Evolutionary conservation across 2,888 invertebrate genomes (phyloP).

Genomic region (Agrenia bidenticulata): DNA sequence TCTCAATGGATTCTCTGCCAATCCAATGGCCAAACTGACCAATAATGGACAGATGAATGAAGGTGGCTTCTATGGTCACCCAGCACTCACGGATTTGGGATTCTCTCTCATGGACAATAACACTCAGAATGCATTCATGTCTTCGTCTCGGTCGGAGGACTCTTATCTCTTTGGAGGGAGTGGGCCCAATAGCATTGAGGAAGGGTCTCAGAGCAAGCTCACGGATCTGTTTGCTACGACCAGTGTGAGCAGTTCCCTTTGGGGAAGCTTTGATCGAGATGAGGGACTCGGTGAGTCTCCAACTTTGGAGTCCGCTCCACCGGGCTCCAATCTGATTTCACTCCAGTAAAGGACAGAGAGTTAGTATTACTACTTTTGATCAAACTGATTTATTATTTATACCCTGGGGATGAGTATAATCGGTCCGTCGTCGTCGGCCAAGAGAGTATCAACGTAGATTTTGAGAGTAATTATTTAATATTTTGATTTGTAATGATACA

Average conservation of each 20-base stretch:
- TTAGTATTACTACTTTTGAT: not conserved
- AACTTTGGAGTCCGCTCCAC: conserved; percentile 75
- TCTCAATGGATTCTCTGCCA: conserved; percentile 46
- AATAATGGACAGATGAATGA: conserved; percentile 27
- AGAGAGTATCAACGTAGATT: too few relatives aligned
- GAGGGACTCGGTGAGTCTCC: conserved; percentile 86
- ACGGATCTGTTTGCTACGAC: conserved; percentile 46
- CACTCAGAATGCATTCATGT: conserved; percentile 37
- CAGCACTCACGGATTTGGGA: conserved; percentile 37
- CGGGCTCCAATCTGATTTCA: conserved; percentile 58
- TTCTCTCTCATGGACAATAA: conserved; percentile 42
- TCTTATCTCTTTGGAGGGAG: conserved; percentile 49
- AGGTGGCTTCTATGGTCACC: conserved; percentile 25
- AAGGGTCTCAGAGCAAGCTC: conserved; percentile 48
- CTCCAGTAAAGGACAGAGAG: not conserved
- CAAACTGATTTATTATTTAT: too few relatives aligned
- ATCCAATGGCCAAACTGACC: conserved; percentile 20
- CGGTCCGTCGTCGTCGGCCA: too few relatives aligned
- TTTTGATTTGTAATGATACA: too few relatives aligned
- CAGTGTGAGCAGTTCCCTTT: conserved; percentile 54
- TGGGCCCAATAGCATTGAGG: conserved; percentile 44
- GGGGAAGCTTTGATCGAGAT: conserved; percentile 71
- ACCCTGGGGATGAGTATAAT: too few relatives aligned
- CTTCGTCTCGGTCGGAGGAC: conserved; percentile 47
- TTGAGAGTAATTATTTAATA: too few relatives aligned